Conservation (phyloP, 2,888 invertebrate genomes). For the Terebella lapidaria region DNA sequence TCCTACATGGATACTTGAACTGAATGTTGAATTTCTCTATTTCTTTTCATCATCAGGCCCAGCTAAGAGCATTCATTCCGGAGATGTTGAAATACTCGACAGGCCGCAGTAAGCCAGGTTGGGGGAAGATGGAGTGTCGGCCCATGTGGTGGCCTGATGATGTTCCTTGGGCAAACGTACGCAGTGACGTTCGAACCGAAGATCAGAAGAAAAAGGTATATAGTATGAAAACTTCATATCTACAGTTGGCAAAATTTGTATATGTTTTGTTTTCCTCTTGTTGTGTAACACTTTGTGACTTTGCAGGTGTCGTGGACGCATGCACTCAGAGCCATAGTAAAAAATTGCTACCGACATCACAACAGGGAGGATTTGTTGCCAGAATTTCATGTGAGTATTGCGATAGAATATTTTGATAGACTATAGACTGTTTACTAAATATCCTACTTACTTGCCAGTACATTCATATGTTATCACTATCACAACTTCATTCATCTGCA, state of each 20-base stretch:
- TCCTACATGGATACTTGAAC: no score
- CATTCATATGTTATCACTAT: no score
- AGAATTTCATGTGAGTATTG: conserved; percentile 86
- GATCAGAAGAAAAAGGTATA: conserved; percentile 92
- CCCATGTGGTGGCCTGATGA: conserved; percentile 99
- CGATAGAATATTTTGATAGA: no score
- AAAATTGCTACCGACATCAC: conserved; percentile 97
- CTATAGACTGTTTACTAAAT: no score
- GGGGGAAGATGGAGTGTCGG: conserved; percentile 92
- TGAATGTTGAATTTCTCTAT: no score
- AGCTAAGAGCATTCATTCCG: conserved; percentile 91
- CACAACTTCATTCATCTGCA: no score
- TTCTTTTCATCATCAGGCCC: no score
- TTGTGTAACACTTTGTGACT: background rate
- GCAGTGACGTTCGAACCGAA: conserved; percentile 93
- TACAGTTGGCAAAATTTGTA: background rate
- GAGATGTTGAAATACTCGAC: conserved; percentile 97
- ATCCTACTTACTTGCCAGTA: no score
- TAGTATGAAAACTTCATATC: background rate
- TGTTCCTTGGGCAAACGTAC: conserved; percentile 95
- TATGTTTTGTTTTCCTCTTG: no score
- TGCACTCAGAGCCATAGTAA: conserved; percentile 90
- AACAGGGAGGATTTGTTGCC: conserved; percentile 91
- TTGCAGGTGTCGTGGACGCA: conserved; percentile 94
- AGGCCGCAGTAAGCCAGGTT: conserved; percentile 89